Evolutionary conservation across 2,797 vertebrate species (phyloP), one percentile per base, ranked within the genome.

Genomic region (Scarus forsteni): DNA sequence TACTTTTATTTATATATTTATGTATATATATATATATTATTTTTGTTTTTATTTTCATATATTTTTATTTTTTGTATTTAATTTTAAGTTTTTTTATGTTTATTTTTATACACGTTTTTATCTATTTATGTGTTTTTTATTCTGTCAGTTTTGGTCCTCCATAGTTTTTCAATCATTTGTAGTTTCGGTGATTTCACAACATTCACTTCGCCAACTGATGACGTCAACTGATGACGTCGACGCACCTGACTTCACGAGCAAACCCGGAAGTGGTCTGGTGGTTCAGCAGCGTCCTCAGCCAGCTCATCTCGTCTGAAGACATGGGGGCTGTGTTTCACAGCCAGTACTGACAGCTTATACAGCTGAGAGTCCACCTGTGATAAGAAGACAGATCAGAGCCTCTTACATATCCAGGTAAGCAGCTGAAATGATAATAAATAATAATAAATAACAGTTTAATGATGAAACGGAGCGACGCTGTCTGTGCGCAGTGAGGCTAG

Each of bases 251-350:
- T 40, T n/a, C 6, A 0, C 16, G 7, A 55, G 48, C 42, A 45
- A 86, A 82, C 83, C 86, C 89, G 88, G 81, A 85, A 80, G 86
- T 84, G 8, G 15, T 42, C 4, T 60, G 27, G 65, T 49, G 44
- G n/a, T 42, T 56, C 51, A 45, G 58, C 73, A 75, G 86, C 82
- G 8, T 60, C 62, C 76, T 66, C 48, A 75, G 81, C 83, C 84
- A 85, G 45, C 68, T 69, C 58, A 73, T 80, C 85, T 70, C 75
- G 77, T 84, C 53, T 72, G 85, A 75, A 92, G 92, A 89, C 87
- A 95, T 94, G 91, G 87, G 86, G 92, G 73, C 88, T 91, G 78
- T 80, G 79, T 83, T 62, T 64, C 27, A 55, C 75, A 77, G 80
- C 64, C 57, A n/a, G 19, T 44, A 84, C 77, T 94, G 88, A 93